phyloP scores from a whole-genome alignment of 2,888 invertebrate species.

The Erebia palarica region DNA sequence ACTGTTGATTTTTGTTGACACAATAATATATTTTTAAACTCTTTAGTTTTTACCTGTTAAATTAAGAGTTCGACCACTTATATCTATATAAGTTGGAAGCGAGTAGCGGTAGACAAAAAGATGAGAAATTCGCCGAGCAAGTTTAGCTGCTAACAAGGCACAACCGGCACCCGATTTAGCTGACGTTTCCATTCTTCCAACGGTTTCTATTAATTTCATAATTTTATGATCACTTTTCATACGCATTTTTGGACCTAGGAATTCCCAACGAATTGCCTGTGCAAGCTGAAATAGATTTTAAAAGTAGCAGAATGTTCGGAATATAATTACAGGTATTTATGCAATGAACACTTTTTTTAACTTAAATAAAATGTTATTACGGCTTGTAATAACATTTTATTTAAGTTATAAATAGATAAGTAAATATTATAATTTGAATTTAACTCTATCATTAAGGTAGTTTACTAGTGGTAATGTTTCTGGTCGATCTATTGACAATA shows the following conservation, averaged over 20 bases:
- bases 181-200: slow-evolving; percentile 82
- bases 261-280: slow-evolving; percentile 83
- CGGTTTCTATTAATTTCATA: slow-evolving; percentile 65
- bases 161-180: slow-evolving; percentile 79
- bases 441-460: slow-evolving; percentile 13
- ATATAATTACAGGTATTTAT: too few relatives aligned
- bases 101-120: slow-evolving; percentile 83
- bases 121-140: slow-evolving; percentile 70
- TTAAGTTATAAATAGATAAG: background rate
- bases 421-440: background rate
- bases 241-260: slow-evolving; percentile 60
- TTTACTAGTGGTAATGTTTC: slow-evolving; percentile 57
- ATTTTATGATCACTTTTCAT: slow-evolving; percentile 56
- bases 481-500: slow-evolving; percentile 56
- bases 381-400: too few relatives aligned
- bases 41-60: slow-evolving; percentile 68
- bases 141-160: slow-evolving; percentile 81
- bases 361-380: too few relatives aligned
- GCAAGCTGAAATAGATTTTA: slow-evolving; percentile 51
- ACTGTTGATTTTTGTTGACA: too few relatives aligned
- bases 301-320: too few relatives aligned
- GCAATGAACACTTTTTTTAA: background rate
- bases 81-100: slow-evolving; percentile 71
- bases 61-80: slow-evolving; percentile 72
- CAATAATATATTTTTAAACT: background rate